Conservation (phyloP, 2,797 vertebrate genomes). For the Anabacerthia variegaticeps region DNA sequence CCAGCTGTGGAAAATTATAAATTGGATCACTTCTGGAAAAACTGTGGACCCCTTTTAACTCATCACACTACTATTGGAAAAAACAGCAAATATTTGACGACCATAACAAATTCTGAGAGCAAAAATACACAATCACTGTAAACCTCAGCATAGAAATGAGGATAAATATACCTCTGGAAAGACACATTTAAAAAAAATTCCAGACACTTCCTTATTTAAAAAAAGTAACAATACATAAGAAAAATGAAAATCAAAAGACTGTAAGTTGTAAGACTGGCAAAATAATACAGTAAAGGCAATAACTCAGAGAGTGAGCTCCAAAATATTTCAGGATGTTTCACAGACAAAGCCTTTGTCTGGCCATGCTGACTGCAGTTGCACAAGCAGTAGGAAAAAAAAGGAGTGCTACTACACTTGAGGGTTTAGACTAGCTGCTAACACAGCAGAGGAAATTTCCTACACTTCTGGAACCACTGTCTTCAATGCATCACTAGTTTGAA, state of each 20-base stretch:
- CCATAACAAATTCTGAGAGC: conserved; percentile 47
- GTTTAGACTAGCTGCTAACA: not conserved
- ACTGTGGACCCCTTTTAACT: conserved; percentile 53
- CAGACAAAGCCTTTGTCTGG: not conserved
- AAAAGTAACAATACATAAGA: not conserved
- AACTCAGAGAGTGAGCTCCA: not conserved
- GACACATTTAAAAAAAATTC: not conserved
- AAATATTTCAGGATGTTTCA: not conserved
- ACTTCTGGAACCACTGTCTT: not conserved
- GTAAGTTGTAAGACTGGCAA: not conserved
- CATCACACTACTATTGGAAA: not conserved
- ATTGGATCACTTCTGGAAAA: conserved; percentile 63
- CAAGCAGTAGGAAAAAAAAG: not conserved
- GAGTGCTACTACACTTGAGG: not conserved
- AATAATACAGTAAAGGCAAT: not conserved
- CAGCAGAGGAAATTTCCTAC: not conserved
- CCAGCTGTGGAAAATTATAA: conserved; percentile 62
- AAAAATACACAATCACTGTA: conserved; percentile 24
- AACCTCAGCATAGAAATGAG: conserved; percentile 23
- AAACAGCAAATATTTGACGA: conserved; percentile 49
- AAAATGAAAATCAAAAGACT: not conserved
- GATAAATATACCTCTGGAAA: conserved; percentile 25
- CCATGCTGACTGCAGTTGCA: not conserved
- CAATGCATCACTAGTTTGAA: not conserved
- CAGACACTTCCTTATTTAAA: not conserved